Conservation (phyloP, 2,888 invertebrate species). For the Drosophila borealis region DNA sequence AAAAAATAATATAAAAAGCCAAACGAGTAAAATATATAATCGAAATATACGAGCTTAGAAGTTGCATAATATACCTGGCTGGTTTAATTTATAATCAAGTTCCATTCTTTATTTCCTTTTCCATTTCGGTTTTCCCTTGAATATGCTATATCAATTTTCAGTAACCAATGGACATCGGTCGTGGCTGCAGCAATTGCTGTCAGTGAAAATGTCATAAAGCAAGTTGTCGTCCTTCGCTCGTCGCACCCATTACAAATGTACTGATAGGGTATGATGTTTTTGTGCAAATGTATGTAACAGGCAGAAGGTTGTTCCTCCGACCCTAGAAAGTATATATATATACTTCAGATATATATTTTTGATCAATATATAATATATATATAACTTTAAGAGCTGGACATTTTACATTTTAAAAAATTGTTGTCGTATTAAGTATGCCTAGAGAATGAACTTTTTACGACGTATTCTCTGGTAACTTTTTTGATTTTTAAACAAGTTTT, state of each 20-base stretch:
- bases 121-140: slow-evolving; percentile 16
- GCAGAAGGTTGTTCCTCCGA: too few species aligned
- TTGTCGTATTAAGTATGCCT: too few species aligned
- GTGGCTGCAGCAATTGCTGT: slow-evolving; percentile 51
- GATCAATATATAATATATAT: too few species aligned
- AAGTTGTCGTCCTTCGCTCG: slow-evolving; percentile 30
- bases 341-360: too few species aligned
- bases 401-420: too few species aligned
- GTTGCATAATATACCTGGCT: not conserved
- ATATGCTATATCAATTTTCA: slow-evolving; percentile 24
- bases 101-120: not conserved
- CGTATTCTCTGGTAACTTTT: too few species aligned
- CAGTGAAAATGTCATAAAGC: slow-evolving; percentile 52
- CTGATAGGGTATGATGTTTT: too few species aligned
- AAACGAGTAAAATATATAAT: not conserved
- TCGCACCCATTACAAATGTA: not conserved
- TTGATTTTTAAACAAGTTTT: too few species aligned
- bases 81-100: not conserved
- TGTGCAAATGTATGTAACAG: too few species aligned
- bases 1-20: not conserved
- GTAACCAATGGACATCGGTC: slow-evolving; percentile 14
- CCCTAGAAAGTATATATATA: too few species aligned
- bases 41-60: not conserved
- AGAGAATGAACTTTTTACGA: too few species aligned
- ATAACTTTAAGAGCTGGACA: too few species aligned